Evolutionary conservation across 2,888 invertebrate genomes (phyloP).

Genomic region (Metellina segmentata): DNA sequence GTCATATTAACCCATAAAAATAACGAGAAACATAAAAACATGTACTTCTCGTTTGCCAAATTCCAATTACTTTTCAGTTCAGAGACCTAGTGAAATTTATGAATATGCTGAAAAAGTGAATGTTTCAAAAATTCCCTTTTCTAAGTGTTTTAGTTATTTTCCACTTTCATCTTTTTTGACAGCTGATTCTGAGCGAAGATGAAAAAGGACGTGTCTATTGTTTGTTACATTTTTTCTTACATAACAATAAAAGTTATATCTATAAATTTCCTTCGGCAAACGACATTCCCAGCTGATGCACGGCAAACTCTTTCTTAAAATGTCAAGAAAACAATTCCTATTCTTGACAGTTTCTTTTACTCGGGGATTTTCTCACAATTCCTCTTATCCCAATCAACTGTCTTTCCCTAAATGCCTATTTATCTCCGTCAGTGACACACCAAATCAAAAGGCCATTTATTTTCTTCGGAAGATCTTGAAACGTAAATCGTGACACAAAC

Average conservation of each 20-base stretch:
- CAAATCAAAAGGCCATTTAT: slow-evolving; percentile 61
- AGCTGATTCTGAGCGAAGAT: neutral
- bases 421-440: slow-evolving; percentile 57
- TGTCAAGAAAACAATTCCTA: slow-evolving; percentile 39
- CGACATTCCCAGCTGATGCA: slow-evolving; percentile 49
- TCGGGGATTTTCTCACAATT: slow-evolving; percentile 33
- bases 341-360: slow-evolving; percentile 58
- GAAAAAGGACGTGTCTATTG: neutral
- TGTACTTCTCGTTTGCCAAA: no score
- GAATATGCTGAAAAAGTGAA: no score
- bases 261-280: slow-evolving; percentile 25
- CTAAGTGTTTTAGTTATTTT: neutral
- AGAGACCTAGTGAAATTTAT: no score
- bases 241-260: slow-evolving; percentile 41
- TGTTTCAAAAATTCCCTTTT: no score
- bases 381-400: slow-evolving; percentile 57
- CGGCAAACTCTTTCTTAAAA: slow-evolving; percentile 42
- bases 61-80: no score
- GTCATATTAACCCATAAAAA: no score
- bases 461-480: slow-evolving; percentile 24
- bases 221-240: slow-evolving; percentile 2
- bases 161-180: neutral
- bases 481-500: slow-evolving; percentile 60
- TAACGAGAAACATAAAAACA: no score
- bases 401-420: slow-evolving; percentile 49